Evolutionary conservation across 1,140 invertebrate genomes (phyloP).

Genomic region (Grapholita molesta): DNA sequence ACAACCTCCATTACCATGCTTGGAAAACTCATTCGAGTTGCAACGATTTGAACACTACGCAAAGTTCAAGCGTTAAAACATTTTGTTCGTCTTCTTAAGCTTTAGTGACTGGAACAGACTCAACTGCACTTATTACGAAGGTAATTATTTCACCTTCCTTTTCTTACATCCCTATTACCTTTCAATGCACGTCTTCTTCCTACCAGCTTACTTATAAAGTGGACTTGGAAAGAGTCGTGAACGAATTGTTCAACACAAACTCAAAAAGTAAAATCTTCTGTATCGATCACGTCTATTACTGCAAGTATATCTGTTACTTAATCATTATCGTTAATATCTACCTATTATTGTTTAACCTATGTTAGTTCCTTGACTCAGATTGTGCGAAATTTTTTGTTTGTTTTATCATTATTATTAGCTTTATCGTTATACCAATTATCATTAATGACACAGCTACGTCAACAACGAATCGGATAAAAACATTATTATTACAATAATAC

Average conservation of each 20-base stretch:
- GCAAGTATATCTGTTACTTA: constrained; percentile 31
- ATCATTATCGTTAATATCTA: constrained; percentile 46
- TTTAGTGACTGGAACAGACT: neutral
- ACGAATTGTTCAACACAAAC: neutral
- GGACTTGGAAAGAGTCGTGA: neutral
- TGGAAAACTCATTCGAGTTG: constrained; percentile 14
- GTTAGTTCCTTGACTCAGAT: constrained; percentile 68
- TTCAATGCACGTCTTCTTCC: constrained; percentile 11
- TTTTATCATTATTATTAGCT: constrained; percentile 57
- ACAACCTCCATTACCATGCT: constrained; percentile 23
- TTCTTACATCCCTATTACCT: neutral
- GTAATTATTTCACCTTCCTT: neutral
- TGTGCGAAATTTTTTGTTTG: constrained; percentile 71
- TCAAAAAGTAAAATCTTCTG: constrained; percentile 22
- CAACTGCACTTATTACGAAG: neutral
- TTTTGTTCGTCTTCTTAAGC: neutral
- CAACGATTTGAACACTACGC: constrained; percentile 16
- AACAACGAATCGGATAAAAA: constrained; percentile 46
- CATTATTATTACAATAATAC: constrained; percentile 38
- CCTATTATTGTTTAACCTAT: constrained; percentile 62
- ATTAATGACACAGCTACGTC: constrained; percentile 53
- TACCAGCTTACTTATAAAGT: neutral
- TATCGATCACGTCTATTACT: constrained; percentile 44
- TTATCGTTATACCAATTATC: constrained; percentile 51
- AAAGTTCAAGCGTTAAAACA: constrained; percentile 9